These are phyloP conservation scores for Hyposoter didymator DNA, from an alignment of 2,888 invertebrate genomes.

Conservation along the genomic window DNA sequence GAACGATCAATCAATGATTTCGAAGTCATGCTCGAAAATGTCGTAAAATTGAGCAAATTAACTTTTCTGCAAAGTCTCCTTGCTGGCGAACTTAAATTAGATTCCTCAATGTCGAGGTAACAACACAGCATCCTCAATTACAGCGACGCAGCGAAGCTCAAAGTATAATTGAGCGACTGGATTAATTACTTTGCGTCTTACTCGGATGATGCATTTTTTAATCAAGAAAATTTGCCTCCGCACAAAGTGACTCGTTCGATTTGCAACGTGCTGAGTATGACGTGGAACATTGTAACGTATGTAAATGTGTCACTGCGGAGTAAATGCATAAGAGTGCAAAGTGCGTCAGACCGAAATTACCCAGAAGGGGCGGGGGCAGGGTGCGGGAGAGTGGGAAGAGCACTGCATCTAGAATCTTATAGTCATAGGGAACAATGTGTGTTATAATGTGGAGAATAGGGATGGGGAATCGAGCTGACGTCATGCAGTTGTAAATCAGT, in stretches of 20 bases:
- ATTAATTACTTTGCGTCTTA: neutral
- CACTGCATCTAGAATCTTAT: constrained; percentile 30
- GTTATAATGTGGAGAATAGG: constrained; percentile 18
- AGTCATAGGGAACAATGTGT: constrained; percentile 30
- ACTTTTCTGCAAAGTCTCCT: neutral
- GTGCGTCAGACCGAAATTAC: constrained; percentile 61
- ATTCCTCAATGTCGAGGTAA: too few relatives aligned
- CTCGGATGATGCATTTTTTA: neutral
- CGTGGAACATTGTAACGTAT: neutral
- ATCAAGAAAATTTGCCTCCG: neutral
- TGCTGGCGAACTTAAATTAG: too few relatives aligned
- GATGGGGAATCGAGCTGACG: constrained; percentile 59
- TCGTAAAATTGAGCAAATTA: neutral
- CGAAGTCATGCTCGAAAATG: too few relatives aligned
- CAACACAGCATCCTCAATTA: neutral
- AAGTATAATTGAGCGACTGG: neutral
- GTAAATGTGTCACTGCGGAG: constrained; percentile 15
- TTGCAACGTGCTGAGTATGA: neutral
- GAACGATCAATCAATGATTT: too few relatives aligned
- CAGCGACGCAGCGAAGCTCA: neutral
- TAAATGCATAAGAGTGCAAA: constrained; percentile 38
- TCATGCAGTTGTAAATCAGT: constrained; percentile 60
- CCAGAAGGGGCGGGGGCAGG: constrained; percentile 15
- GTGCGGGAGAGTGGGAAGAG: constrained; percentile 17
- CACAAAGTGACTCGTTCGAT: neutral